Base-by-base conservation (phyloP, 53 echinoderm and acorn worm genomes). In the Holothuria leucospilota region DNA sequence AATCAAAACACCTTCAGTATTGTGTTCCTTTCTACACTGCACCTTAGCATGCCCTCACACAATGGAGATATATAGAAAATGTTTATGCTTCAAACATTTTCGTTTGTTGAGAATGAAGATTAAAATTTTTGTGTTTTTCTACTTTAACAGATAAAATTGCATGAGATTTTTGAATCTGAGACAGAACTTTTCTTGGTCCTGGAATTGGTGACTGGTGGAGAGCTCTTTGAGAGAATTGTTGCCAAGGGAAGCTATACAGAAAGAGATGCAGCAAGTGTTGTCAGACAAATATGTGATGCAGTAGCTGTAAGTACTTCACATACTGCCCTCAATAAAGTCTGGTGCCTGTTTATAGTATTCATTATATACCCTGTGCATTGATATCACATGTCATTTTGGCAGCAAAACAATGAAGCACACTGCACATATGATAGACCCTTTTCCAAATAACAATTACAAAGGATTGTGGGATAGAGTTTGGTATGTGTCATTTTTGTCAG, bases 181-280 rank as follows among this genome's bases (percentile, higher is more conserved):
- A 63, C 84, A 34, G 89, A 91, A 62, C 68, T 97, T 23, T 93
- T 91, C 62, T 90, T 97, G 86, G 93, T 93, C 8, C 59, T 97
- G 34, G 98, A 97, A 79, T 81, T 97, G 38, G 98, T 97, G 62
- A 97, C 98, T 13, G 98, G 98, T 20, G 98, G 98, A 5, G 98
- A 97, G 81, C 82, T 97, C 34, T 97, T 97, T 90, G 95, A 97
- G 29, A 78, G 98, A 9, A 95, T 97, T n/a, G 98, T 97, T 3
- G 78, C 88, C 39, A 89, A 93, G 58, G 95, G 95, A 2, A 92
- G 87, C 72, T 97, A 87, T 90, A 95, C 91, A 62, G 98, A 97
- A 85, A 89, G 93, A 82, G 98, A 97, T 68, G 98, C 98, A 18
- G 98, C 98, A 11, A 88, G 69, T 49, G 91, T 93, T 20, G 98